A percentile compares a stretch with the other conserved stretches of the same genome.
These are phyloP conservation scores for Cotesia congregata DNA, from an alignment of 2,888 invertebrate genomes.

Conservation along the genomic window DNA sequence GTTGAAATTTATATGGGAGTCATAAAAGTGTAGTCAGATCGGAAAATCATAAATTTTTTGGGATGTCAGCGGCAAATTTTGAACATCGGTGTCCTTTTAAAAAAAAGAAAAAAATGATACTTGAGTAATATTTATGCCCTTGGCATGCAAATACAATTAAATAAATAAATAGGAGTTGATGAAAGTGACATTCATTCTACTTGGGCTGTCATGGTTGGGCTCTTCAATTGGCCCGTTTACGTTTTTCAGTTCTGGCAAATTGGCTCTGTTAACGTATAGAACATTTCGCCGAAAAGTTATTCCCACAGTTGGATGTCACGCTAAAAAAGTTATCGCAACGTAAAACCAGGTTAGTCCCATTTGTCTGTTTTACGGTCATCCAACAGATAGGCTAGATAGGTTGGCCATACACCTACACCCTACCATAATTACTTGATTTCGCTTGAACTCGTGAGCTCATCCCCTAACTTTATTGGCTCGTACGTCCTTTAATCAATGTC, in stretches of 20 bases:
- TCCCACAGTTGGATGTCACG: constrained; percentile 24
- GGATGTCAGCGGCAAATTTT: neutral
- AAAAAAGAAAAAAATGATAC: neutral
- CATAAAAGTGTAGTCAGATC: too few relatives aligned
- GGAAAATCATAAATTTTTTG: neutral
- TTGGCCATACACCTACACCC: constrained; percentile 22
- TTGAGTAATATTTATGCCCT: neutral
- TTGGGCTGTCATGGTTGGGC: neutral
- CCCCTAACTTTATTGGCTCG: constrained; percentile 52
- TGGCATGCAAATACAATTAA: neutral
- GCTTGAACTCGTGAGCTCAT: constrained; percentile 41
- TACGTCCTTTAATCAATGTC: constrained; percentile 57
- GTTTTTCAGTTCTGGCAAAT: constrained; percentile 37
- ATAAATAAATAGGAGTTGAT: neutral
- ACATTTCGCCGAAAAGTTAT: constrained; percentile 37
- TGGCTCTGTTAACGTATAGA: constrained; percentile 44
- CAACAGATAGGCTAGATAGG: constrained; percentile 27
- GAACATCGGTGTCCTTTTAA: neutral
- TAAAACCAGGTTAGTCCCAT: constrained; percentile 49
- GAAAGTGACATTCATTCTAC: constrained; percentile 1
- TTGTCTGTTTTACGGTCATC: constrained; percentile 49
- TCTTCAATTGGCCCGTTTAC: constrained; percentile 25
- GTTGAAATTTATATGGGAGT: too few relatives aligned
- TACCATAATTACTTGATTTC: constrained; percentile 56
- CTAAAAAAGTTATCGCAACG: constrained; percentile 46